Percentiles rank a stretch among this genome's conserved stretches.
Evolutionary conservation across 2,113 vertebrate genomes (phyloP).

Genomic region (Marcusenius ussheri): DNA sequence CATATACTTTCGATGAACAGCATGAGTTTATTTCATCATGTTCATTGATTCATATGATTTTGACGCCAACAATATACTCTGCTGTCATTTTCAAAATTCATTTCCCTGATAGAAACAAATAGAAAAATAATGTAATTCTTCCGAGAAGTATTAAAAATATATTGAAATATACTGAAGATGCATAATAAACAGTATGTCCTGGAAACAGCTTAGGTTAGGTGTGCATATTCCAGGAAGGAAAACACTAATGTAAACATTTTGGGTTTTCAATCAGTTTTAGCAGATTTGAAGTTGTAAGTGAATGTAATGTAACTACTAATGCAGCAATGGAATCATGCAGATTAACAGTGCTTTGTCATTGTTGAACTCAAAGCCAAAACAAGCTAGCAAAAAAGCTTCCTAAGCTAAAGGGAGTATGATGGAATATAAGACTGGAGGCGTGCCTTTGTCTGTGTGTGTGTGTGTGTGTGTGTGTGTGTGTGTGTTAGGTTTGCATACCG

Average conservation of each 20-base stretch:
- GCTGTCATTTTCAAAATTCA: neutral
- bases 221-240: neutral
- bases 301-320: neutral
- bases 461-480: neutral
- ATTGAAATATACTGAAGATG: neutral
- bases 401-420: neutral
- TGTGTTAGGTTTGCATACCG: neutral
- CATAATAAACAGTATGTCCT: neutral
- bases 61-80: neutral
- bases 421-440: neutral
- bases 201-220: neutral
- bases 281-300: neutral
- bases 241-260: neutral
- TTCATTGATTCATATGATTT: neutral
- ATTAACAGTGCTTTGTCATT: neutral
- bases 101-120: neutral
- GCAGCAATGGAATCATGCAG: neutral
- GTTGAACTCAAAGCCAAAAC: neutral
- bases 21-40: neutral
- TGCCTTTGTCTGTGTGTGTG: neutral
- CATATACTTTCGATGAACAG: neutral
- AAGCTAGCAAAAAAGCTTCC: neutral
- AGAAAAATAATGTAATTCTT: neutral
- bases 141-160: neutral
- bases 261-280: neutral